Base-by-base conservation (phyloP, 2,113 vertebrate species). In the Taurulus bubalis region DNA sequence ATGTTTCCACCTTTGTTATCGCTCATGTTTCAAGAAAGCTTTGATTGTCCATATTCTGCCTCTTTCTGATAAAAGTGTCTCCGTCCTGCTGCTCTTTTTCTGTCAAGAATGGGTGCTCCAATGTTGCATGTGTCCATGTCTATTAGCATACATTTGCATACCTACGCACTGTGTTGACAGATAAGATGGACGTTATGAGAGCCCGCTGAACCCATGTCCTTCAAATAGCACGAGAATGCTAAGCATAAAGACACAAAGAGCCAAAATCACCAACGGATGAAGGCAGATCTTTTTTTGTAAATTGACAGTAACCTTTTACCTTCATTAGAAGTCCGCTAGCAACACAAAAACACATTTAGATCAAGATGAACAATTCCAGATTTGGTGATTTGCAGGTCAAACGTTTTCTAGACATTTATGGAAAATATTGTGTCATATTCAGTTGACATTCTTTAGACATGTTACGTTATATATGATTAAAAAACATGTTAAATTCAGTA, bases 151-250 rank as follows among this genome's bases (percentile, higher is more conserved):
- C 22, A 85, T 90, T 87, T 85, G 80, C 87, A 88, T 87, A 63
- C 12, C 20, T 14, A 49, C 49, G 49, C 30, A 3, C 26, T 68
- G 65, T 56, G 65, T 32, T 62, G 78, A 80, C 73, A 75, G 70
- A 68, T 71, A 62, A 51, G 60, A 85, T 47, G 51, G 69, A 67
- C 51, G 47, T 78, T 80, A 55, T 59, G 30, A 55, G 74, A 81
- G 84, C 77, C 65, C 3, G 38, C 24, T 75, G 82, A 89, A 88
- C 71, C 58, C 5, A 4, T 68, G 91, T 90, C 85, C 85, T 90
- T 92, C 81, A 92, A 71, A 87, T 81, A 84, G 79, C 87, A 92
- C 90, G 83, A 45, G 63, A 16, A 40, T 63, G 87, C 74, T 82
- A 83, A 85, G 85, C 36, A 66, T 40, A 34, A 6, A 38, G 51